These are phyloP conservation scores for Kryptopterus vitreolus DNA, from an alignment of 2,797 vertebrate genomes.

Conservation along the genomic window DNA sequence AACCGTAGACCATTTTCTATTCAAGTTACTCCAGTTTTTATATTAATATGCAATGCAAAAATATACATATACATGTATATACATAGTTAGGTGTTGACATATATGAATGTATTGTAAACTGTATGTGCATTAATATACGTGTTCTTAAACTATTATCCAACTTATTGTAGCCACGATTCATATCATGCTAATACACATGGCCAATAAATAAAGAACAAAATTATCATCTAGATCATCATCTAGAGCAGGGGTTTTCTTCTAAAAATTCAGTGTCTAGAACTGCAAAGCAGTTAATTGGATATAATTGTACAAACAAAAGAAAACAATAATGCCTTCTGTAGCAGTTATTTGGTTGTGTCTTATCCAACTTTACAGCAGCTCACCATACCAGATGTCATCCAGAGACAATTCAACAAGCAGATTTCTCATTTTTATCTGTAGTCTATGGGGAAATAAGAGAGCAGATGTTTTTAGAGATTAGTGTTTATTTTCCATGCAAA, in stretches of 20 bases:
- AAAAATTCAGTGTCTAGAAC: background rate
- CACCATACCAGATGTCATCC: background rate
- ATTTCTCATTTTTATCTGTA: background rate
- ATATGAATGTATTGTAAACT: constrained; percentile 82
- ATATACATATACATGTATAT: constrained; percentile 79
- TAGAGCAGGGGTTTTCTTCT: constrained; percentile 19
- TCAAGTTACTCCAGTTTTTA: constrained; percentile 67
- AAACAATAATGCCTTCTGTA: background rate
- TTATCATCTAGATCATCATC: constrained; percentile 7
- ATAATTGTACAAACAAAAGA: background rate
- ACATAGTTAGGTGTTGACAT: constrained; percentile 81
- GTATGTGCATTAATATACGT: constrained; percentile 72
- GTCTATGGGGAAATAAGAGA: background rate
- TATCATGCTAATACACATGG: constrained; percentile 49
- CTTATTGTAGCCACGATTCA: constrained; percentile 45
- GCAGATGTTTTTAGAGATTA: background rate
- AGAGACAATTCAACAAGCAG: background rate
- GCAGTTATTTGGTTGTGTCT: background rate
- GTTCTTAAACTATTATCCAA: constrained; percentile 51
- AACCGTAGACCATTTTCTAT: constrained; percentile 64
- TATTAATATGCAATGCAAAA: constrained; percentile 75
- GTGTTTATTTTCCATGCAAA: background rate
- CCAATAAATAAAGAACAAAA: background rate
- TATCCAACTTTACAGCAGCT: constrained; percentile 3
- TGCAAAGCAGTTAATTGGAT: background rate